Conservation (phyloP, 2,888 invertebrate species). For the Sialis fuliginosa region DNA sequence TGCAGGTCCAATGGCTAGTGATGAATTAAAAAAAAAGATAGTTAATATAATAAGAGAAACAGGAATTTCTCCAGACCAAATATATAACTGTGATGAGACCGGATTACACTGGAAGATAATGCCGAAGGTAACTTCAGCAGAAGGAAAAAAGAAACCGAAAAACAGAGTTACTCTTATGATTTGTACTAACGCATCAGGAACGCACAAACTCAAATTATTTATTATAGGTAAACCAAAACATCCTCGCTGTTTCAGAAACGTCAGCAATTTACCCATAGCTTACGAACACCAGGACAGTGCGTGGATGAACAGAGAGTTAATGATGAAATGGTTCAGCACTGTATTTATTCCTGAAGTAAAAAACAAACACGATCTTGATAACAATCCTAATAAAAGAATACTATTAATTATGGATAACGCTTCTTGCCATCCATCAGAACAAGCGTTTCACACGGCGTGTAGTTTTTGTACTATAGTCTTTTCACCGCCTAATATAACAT, state of each 20-base stretch:
- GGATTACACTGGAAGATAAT: slow-evolving; percentile 12
- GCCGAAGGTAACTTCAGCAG: slow-evolving; percentile 11
- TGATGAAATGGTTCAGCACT: slow-evolving; percentile 12
- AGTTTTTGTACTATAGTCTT: no score
- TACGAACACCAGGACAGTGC: slow-evolving; percentile 11
- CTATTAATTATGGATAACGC: no score
- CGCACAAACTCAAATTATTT: slow-evolving; percentile 14
- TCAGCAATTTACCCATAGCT: slow-evolving; percentile 9
- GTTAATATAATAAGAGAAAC: not conserved
- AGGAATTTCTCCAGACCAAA: slow-evolving; percentile 6
- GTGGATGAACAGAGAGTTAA: slow-evolving; percentile 14
- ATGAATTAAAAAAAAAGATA: slow-evolving; percentile 5
- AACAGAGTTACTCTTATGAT: slow-evolving; percentile 13
- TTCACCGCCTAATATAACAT: no score
- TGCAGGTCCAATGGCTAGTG: slow-evolving; percentile 7
- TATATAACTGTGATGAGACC: slow-evolving; percentile 14
- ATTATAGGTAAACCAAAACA: slow-evolving; percentile 15
- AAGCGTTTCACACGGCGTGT: no score
- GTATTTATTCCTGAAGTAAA: slow-evolving; percentile 11
- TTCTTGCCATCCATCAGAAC: no score
- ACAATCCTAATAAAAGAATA: no score
- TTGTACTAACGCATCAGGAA: slow-evolving; percentile 15
- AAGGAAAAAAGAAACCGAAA: slow-evolving; percentile 12
- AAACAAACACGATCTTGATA: not conserved
- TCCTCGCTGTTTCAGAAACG: slow-evolving; percentile 13